Base-by-base conservation (phyloP, 1,140 invertebrate species). In the Mamestra configurata region DNA sequence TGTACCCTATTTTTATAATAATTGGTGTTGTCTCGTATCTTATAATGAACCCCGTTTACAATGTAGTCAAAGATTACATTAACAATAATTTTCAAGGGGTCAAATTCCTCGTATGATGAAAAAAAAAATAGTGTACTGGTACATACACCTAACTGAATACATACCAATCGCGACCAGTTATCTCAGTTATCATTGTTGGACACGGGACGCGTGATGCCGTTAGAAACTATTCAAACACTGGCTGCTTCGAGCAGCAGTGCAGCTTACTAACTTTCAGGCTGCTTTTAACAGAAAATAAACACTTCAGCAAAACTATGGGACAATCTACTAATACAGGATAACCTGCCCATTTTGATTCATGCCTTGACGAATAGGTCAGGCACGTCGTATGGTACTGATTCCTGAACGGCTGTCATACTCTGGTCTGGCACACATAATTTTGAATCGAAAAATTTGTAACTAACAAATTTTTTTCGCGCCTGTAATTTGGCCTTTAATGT, bases 221-320 rank as follows among this genome's bases (percentile, higher is more conserved):
- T 61, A 61, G 57, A 61, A 31, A 61, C 27, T 35, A 61, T 35
- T 61, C 24, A 18, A 61, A 61, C 57, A 61, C 57, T 35, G 57
- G 57, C 57, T 61, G 57, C 57, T 31, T n/a, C 13, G 15, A 31
- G 27, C 57, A 61, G 27, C 57, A 31, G 13, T 61, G 7, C 57
- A 61, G 57, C 57, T 22, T 61, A 61, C 57, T 61, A 61, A 31
- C 57, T 61, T 35, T 61, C 57, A 61, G 31, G 57, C 57, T n/a
- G 57, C 24, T 61, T 61, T 35, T 24, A 61, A 61, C 57, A 61
- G 57, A 61, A 61, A 61, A 35, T 55, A 61, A 1, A 61, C 57
- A 61, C 24, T 61, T 31, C 57, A 61, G 27, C 57, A 35, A 13
- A 3, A 55, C 53, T 55, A 55, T 24, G 20, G 20, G 8, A 24